Evolutionary conservation across 2,797 vertebrate genomes (phyloP).

Genomic region (Macropodus opercularis): DNA sequence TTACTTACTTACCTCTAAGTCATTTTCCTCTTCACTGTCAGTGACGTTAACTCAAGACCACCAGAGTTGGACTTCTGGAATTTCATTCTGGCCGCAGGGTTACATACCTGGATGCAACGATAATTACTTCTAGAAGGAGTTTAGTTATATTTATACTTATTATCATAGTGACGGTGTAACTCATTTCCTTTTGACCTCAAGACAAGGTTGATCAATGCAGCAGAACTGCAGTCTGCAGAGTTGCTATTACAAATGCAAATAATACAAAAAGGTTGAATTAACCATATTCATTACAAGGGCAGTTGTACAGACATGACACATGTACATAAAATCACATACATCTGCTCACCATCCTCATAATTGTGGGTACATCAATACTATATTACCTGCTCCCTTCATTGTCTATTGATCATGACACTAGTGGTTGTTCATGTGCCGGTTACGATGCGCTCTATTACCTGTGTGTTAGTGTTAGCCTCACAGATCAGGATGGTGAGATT

Average conservation of each 20-base stretch:
- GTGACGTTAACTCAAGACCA: slow-evolving; percentile 62
- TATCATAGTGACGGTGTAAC: slow-evolving; percentile 47
- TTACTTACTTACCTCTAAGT: slow-evolving; percentile 58
- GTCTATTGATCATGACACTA: slow-evolving; percentile 79
- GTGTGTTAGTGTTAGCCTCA: slow-evolving; percentile 63
- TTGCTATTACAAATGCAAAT: slow-evolving; percentile 54
- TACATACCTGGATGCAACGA: slow-evolving; percentile 39
- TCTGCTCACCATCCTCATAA: slow-evolving; percentile 58
- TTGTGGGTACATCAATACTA: slow-evolving; percentile 79
- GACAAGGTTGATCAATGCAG: slow-evolving; percentile 37
- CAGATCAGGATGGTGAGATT: slow-evolving; percentile 49
- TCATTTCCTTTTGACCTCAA: slow-evolving; percentile 66
- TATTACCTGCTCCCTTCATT: slow-evolving; percentile 80
- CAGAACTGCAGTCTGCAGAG: slow-evolving; percentile 22
- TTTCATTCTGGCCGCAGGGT: slow-evolving; percentile 55
- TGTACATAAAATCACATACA: slow-evolving; percentile 45
- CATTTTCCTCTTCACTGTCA: slow-evolving; percentile 63
- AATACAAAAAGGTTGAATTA: slow-evolving; percentile 73
- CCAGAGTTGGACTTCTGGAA: slow-evolving; percentile 65
- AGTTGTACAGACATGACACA: slow-evolving; percentile 9
- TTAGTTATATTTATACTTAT: slow-evolving; percentile 39
- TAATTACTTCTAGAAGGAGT: slow-evolving; percentile 33
- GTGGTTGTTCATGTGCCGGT: slow-evolving; percentile 66
- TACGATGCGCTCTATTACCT: slow-evolving; percentile 77
- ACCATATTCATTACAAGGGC: slow-evolving; percentile 38